These are phyloP conservation scores for Sturnira hondurensis DNA, from an alignment of 2,113 vertebrate genomes.

Conservation along the genomic window DNA sequence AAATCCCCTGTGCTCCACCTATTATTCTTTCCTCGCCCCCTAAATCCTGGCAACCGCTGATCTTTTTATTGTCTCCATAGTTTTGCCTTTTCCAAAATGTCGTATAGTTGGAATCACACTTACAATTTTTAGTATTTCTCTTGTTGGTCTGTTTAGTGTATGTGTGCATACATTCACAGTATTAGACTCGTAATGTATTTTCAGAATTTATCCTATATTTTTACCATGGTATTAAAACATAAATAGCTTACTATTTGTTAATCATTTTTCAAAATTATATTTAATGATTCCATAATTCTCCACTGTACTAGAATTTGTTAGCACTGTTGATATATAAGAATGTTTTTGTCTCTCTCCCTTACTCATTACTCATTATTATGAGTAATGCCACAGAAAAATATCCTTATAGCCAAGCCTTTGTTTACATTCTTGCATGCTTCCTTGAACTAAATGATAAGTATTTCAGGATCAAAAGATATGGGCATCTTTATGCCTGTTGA, in stretches of 20 bases:
- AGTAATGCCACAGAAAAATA: neutral
- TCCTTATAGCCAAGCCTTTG: neutral
- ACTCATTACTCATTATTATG: neutral
- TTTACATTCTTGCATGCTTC: neutral
- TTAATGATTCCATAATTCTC: neutral
- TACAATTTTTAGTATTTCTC: neutral
- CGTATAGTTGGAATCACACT: neutral
- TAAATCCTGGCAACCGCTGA: too few relatives aligned
- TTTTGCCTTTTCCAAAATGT: neutral
- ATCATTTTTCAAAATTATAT: constrained; percentile 45
- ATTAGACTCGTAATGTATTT: neutral
- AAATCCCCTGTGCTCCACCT: neutral
- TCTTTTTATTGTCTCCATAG: neutral
- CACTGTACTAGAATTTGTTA: neutral
- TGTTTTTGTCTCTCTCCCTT: neutral
- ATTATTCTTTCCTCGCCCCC: neutral
- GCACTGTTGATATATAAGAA: neutral
- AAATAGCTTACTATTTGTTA: neutral
- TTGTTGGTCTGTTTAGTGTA: neutral
- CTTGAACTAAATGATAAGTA: neutral
- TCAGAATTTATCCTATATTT: neutral
- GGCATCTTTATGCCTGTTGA: neutral
- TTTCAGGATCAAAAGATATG: neutral
- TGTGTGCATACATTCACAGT: neutral
- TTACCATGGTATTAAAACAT: neutral